Percentiles rank a stretch among this genome's conserved stretches.
Conservation (phyloP, 2,113 vertebrate species). For the Urocolius indicus region DNA sequence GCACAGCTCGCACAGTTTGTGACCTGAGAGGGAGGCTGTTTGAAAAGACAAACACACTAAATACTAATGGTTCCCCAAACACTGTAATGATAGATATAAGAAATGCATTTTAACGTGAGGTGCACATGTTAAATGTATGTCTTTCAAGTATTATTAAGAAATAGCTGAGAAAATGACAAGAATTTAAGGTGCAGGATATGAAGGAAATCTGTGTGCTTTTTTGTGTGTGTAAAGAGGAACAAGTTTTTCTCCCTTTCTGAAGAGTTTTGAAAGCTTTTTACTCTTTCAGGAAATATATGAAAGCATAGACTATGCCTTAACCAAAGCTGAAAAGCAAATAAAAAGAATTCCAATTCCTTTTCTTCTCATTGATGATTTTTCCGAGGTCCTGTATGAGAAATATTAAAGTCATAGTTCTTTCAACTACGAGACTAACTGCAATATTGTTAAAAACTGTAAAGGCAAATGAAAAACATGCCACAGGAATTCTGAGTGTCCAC, state of each 20-base stretch:
- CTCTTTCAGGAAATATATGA: background rate
- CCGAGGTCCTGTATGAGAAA: background rate
- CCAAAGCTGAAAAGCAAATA: conserved; percentile 27
- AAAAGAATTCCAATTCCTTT: background rate
- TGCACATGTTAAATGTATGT: background rate
- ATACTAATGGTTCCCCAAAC: background rate
- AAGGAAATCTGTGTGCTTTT: background rate
- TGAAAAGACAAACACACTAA: background rate
- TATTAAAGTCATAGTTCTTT: background rate
- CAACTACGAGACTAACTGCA: background rate
- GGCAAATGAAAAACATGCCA: background rate
- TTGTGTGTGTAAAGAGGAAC: background rate
- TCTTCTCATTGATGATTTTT: background rate
- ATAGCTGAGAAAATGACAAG: background rate
- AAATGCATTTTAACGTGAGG: background rate
- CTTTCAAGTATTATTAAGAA: background rate
- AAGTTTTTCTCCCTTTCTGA: background rate
- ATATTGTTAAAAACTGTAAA: background rate
- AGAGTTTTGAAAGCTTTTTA: conserved; percentile 4
- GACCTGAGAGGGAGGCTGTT: fast-evolving
- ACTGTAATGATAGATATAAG: background rate
- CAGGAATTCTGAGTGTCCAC: background rate
- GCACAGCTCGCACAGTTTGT: background rate
- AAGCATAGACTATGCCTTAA: background rate
- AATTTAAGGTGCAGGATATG: background rate